A percentile compares a stretch with the other conserved stretches of the same genome.
Conservation (phyloP, 2,113 vertebrate genomes). For the Siniperca knerii region DNA sequence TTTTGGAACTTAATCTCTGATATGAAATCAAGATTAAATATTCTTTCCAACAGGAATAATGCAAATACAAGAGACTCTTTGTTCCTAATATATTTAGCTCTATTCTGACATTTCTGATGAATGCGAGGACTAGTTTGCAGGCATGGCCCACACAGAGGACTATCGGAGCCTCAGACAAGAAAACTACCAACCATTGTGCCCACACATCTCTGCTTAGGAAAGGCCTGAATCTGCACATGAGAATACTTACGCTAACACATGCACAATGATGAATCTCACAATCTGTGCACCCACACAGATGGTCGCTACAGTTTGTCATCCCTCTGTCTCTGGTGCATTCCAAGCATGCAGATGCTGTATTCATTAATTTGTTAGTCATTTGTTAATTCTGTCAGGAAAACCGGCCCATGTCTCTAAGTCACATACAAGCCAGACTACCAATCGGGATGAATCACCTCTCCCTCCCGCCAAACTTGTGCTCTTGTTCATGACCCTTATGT, state of each 20-base stretch:
- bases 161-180: constrained; percentile 49
- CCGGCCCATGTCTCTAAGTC: not conserved
- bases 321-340: constrained; percentile 25
- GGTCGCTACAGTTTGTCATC: constrained; percentile 46
- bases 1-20: not conserved
- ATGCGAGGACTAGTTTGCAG: constrained; percentile 39
- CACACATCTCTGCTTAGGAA: constrained; percentile 57
- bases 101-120: constrained; percentile 34
- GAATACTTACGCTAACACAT: constrained; percentile 44
- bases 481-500: constrained; percentile 8
- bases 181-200: constrained; percentile 63
- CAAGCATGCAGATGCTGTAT: constrained; percentile 38
- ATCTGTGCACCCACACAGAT: constrained; percentile 65
- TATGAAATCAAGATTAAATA: constrained; percentile 8
- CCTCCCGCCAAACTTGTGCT: constrained; percentile 6
- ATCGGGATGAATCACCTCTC: not conserved
- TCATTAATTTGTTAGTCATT: constrained; percentile 23
- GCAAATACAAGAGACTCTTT: not conserved
- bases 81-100: constrained; percentile 9
- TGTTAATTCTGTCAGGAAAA: not conserved
- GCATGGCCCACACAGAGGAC: constrained; percentile 57
- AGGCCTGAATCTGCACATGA: constrained; percentile 56
- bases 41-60: not conserved
- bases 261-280: constrained; percentile 47
- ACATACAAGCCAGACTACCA: not conserved